Conservation (phyloP, 2,113 vertebrate species). For the Antechinus stuartii region DNA sequence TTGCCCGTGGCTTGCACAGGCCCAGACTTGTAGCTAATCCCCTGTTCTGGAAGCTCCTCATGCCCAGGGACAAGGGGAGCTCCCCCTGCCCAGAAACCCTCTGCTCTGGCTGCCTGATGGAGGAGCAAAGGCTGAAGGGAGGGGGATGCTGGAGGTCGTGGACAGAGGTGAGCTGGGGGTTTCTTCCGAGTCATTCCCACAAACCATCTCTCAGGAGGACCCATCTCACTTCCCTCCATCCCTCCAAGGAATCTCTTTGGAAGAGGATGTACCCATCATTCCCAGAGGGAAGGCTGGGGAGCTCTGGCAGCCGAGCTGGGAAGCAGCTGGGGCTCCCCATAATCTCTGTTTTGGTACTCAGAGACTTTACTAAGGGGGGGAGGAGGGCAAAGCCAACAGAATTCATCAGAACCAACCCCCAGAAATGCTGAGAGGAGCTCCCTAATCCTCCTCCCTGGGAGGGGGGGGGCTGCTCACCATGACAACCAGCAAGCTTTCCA, state of each 20-base stretch:
- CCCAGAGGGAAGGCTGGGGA: not conserved
- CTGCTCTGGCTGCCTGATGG: not conserved
- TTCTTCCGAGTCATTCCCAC: conserved; percentile 16
- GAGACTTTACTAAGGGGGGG: conserved; percentile 23
- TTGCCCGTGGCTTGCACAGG: fast-evolving
- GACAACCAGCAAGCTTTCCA: conserved; percentile 74
- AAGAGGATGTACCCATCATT: not conserved
- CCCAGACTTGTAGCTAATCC: not conserved
- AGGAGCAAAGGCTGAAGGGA: not conserved
- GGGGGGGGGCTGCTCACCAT: conserved; percentile 62
- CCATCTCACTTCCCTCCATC: not conserved
- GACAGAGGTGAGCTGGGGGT: not conserved
- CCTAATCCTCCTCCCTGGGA: conserved; percentile 59
- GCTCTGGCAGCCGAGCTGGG: fast-evolving
- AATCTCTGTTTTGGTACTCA: conserved; percentile 53
- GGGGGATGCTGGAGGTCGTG: not conserved
- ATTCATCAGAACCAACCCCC: conserved; percentile 70
- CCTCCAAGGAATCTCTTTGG: not conserved
- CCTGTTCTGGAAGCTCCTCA: not conserved
- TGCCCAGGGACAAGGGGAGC: not conserved
- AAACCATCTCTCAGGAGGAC: conserved; percentile 27
- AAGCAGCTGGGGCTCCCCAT: conserved; percentile 7
- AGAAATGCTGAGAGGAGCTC: conserved; percentile 44
- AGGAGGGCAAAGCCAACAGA: conserved; percentile 54
- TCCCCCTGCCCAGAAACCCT: conserved; percentile 19